These are phyloP conservation scores for Eupithecia centaureata DNA, from an alignment of 2,888 invertebrate genomes.

Conservation along the genomic window DNA sequence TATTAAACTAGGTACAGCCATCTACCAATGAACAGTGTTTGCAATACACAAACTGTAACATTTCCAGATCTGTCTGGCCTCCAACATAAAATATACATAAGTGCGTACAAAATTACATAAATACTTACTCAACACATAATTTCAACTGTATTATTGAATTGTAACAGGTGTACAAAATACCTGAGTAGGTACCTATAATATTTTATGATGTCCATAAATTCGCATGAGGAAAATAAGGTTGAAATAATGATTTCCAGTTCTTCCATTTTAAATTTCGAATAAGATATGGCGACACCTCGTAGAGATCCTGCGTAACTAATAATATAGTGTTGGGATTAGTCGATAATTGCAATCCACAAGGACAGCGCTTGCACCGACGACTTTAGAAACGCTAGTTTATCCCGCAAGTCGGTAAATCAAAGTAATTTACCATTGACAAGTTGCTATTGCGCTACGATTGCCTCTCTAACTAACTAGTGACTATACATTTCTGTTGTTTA, in stretches of 20 bases:
- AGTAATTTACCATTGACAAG: slow-evolving; percentile 43
- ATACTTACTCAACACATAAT: neutral
- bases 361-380: neutral
- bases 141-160: neutral
- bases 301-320: neutral
- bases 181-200: neutral
- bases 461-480: slow-evolving; percentile 49
- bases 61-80: neutral
- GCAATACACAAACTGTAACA: neutral
- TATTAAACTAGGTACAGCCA: neutral
- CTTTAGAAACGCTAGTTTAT: slow-evolving; percentile 1
- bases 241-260: neutral
- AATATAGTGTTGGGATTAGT: neutral
- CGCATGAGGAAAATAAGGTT: neutral
- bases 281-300: neutral
- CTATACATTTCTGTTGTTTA: slow-evolving; percentile 55
- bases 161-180: slow-evolving; percentile 8
- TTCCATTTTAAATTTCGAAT: neutral
- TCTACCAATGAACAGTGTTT: neutral
- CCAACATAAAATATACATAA: neutral
- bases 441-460: slow-evolving; percentile 41
- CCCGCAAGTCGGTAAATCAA: slow-evolving; percentile 5
- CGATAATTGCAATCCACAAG: neutral
- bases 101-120: neutral
- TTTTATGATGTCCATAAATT: neutral